phyloP scores from a whole-genome alignment of 2,888 invertebrate species.

The Caenorhabditis sp. region DNA sequence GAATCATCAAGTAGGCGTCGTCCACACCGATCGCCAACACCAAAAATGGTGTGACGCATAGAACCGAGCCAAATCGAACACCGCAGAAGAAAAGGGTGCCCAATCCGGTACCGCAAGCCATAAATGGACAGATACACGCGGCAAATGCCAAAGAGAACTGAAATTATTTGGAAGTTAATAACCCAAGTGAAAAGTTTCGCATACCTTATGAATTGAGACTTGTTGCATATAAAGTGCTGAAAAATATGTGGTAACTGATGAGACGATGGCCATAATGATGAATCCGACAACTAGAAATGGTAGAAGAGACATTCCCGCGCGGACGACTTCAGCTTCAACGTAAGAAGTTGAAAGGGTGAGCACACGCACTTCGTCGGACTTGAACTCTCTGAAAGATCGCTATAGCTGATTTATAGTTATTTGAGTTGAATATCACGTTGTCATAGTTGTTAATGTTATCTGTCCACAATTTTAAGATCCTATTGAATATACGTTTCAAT shows the following conservation, averaged over 20 bases:
- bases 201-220: conserved; percentile 60
- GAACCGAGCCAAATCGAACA: conserved; percentile 63
- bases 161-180: no score
- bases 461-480: no score
- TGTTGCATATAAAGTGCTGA: conserved; percentile 65
- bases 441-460: no score
- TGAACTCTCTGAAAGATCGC: conserved; percentile 55
- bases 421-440: no score
- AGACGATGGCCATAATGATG: conserved; percentile 61
- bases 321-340: conserved; percentile 65
- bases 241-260: conserved; percentile 57
- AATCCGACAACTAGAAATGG: conserved; percentile 64
- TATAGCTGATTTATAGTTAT: no score
- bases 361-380: conserved; percentile 54
- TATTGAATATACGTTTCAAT: no score
- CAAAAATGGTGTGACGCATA: conserved; percentile 66
- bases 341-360: conserved; percentile 63
- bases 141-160: no score
- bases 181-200: conserved; percentile 61
- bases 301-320: conserved; percentile 58
- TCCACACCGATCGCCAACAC: conserved; percentile 66
- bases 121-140: conserved; percentile 67
- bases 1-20: conserved; percentile 69
- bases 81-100: conserved; percentile 62
- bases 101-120: conserved; percentile 68